Evolutionary conservation across 2,113 vertebrate species (phyloP).

Genomic region (Ceyx margarethae): DNA sequence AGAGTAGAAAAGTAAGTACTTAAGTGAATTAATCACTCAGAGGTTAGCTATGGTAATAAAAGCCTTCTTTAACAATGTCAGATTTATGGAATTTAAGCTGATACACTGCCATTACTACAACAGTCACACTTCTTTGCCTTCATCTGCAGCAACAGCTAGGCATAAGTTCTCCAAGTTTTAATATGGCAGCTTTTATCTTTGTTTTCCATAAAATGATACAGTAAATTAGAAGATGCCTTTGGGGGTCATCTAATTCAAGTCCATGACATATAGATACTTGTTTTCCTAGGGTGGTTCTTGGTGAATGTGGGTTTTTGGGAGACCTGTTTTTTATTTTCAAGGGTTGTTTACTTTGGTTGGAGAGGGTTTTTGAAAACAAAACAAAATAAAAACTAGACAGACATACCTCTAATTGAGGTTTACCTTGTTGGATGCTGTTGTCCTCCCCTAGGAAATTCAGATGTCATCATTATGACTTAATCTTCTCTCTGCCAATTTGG

Average conservation of each 20-base stretch:
- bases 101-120: neutral
- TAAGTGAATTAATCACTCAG: neutral
- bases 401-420: neutral
- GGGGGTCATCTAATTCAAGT: neutral
- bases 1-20: neutral
- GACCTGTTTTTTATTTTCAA: neutral
- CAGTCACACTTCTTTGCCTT: neutral
- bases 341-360: neutral
- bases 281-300: neutral
- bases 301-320: fast-evolving
- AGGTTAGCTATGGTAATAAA: neutral
- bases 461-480: neutral
- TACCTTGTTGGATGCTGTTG: neutral
- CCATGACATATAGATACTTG: neutral
- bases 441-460: neutral
- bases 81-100: neutral
- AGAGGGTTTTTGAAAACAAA: neutral
- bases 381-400: neutral
- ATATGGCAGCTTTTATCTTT: neutral
- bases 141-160: neutral
- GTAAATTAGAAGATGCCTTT: neutral
- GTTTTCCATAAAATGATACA: neutral
- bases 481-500: neutral
- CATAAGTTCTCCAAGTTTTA: neutral
- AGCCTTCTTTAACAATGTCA: neutral